phyloP scores from a whole-genome alignment of 2,113 vertebrate species.

The Rhabdornis inornatus region DNA sequence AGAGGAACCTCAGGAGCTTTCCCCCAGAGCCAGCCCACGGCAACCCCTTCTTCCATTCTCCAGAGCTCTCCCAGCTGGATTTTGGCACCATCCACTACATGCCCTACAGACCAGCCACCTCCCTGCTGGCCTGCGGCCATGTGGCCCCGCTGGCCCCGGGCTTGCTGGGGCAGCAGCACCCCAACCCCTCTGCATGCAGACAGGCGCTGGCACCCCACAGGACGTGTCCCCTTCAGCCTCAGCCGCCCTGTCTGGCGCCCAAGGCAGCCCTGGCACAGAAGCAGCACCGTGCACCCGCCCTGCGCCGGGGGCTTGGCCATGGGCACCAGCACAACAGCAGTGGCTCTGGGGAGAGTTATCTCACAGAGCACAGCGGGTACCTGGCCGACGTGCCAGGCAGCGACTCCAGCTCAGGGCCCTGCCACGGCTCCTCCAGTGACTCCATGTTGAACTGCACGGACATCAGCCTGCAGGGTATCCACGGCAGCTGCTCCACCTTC shows the following conservation, averaged over 20 bases:
- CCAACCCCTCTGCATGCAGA: conserved; percentile 25
- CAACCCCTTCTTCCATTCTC: conserved; percentile 78
- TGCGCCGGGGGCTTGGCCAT: conserved; percentile 31
- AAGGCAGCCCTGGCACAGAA: conserved; percentile 63
- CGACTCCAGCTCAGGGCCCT: conserved; percentile 95
- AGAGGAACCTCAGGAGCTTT: conserved; percentile 75
- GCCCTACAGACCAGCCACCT: conserved; percentile 69
- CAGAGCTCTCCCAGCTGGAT: conserved; percentile 75
- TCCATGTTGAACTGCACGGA: conserved; percentile 95
- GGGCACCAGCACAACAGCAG: conserved; percentile 84
- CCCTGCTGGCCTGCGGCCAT: conserved; percentile 65
- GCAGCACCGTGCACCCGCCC: conserved; percentile 11
- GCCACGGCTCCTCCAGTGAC: conserved; percentile 95
- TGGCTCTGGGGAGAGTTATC: conserved; percentile 89
- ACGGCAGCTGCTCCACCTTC: conserved; percentile 95
- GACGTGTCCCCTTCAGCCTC: conserved; percentile 72
- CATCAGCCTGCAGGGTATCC: conserved; percentile 90
- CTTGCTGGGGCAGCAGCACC: conserved; percentile 69
- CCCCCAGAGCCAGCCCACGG: conserved; percentile 72
- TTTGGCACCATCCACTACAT: conserved; percentile 77
- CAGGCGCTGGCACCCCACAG: conserved; percentile 59
- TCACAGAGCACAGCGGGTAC: conserved; percentile 91
- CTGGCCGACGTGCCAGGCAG: conserved; percentile 91
- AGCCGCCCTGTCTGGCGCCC: conserved; percentile 65
- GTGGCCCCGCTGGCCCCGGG: conserved; percentile 56